Conservation (phyloP, 2,797 vertebrate genomes). For the Ambastaia sidthimunki region DNA sequence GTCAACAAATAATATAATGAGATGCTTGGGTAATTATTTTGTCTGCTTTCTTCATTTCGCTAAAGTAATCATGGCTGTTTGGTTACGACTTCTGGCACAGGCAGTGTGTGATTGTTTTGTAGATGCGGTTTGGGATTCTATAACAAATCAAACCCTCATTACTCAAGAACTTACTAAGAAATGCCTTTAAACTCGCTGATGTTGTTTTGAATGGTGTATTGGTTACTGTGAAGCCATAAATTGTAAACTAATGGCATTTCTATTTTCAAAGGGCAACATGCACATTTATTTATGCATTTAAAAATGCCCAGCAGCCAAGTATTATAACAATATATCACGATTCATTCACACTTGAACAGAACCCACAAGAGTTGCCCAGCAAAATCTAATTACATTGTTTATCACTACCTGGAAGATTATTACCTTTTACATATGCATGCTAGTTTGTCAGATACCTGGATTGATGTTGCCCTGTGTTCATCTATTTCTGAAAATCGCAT, state of each 20-base stretch:
- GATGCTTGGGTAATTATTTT: conserved; percentile 10
- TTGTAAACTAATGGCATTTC: conserved; percentile 5
- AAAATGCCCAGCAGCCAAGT: conserved; percentile 17
- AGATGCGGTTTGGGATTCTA: conserved; percentile 9
- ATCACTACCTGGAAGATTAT: conserved; percentile 24
- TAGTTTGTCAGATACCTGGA: background rate
- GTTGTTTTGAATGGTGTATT: conserved; percentile 10
- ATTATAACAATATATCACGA: conserved; percentile 1
- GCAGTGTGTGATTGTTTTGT: conserved; percentile 9
- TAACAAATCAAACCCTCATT: conserved; percentile 21
- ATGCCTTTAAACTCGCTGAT: conserved; percentile 4
- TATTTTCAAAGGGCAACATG: conserved; percentile 25
- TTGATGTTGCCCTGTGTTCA: background rate
- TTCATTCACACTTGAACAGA: conserved; percentile 8
- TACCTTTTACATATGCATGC: conserved; percentile 20
- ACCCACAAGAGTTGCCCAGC: background rate
- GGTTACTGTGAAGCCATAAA: conserved; percentile 21
- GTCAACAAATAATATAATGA: conserved; percentile 37
- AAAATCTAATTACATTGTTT: conserved; percentile 21
- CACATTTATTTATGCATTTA: conserved; percentile 29
- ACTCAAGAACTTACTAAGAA: conserved; percentile 1
- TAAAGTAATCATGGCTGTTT: conserved; percentile 28
- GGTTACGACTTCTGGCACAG: conserved; percentile 19
- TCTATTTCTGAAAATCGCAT: background rate
- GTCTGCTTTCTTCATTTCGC: conserved; percentile 7